Base-by-base conservation (phyloP, 2,113 vertebrate genomes). In the Hypocryptadius cinnamomeus region DNA sequence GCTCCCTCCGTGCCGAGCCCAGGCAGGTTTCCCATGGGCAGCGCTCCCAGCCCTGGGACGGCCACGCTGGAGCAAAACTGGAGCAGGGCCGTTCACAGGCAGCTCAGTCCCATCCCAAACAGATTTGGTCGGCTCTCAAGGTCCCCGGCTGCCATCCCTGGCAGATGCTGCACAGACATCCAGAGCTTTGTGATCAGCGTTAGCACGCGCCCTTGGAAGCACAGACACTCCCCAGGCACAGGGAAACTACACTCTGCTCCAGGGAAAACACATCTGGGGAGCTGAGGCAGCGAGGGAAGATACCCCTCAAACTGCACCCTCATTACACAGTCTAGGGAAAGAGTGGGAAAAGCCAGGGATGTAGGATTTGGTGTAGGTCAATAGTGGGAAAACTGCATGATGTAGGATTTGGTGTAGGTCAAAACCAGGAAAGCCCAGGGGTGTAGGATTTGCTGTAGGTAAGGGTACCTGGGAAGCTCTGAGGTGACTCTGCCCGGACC, bases 11-110 rank as follows among this genome's bases (percentile, higher is more conserved):
- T 0, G 59, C 92, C 3, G 9, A 44, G 91, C 84, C 22, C 21
- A 53, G 85, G 93, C 92, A 86, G 91, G 70, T 42, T 96, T 96
- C 95, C 95, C 94, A 94, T 0, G 88, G 95, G 96, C 95, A 94
- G 45, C 2, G 4, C 53, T 95, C 92, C 92, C 93, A 28, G 88
- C 93, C 92, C 83, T 0, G 37, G 2, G 8, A 45, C 0, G 4
- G 72, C 68, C 8, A 7, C 11, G 12, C 0, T 25, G 86, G 76
- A 65, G 83, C 76, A 70, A 8, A 72, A 54, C 82, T 13, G 86
- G 84, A 95, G 91, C 85, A 30, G 39, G 69, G 90, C 76, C 0
- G 8, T 1, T 65, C 44, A 9, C 15, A 53, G 68, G 65, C 22
- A 15, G 78, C 3, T 45, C 2, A 59, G 87, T 5, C 90, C 19